A percentile compares a stretch with the other conserved stretches of the same genome.
phyloP scores from a whole-genome alignment of 2,888 invertebrate species.

The Acanthoscelides obtectus region DNA sequence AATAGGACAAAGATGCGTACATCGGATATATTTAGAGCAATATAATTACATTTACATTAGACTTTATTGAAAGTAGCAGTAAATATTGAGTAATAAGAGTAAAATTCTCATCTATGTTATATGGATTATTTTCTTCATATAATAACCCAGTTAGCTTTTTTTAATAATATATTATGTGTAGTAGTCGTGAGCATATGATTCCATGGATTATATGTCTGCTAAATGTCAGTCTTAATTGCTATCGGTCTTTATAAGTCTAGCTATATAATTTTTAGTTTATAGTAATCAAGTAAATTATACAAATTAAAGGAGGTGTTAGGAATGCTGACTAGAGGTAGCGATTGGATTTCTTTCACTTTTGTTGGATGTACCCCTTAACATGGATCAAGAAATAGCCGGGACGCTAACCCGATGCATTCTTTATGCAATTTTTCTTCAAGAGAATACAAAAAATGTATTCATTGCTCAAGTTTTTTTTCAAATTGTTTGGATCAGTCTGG shows the following conservation, averaged over 20 bases:
- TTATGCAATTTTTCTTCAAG: too few relatives aligned
- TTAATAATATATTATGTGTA: background rate
- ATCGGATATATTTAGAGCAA: background rate
- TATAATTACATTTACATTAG: background rate
- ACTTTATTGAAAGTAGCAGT: background rate
- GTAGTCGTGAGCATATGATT: background rate
- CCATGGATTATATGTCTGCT: background rate
- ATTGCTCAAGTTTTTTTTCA: too few relatives aligned
- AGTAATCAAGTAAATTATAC: background rate
- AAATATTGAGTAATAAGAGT: background rate
- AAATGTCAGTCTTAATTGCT: background rate
- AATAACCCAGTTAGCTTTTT: background rate
- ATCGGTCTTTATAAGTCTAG: background rate
- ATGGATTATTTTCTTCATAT: background rate
- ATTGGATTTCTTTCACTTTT: too few relatives aligned
- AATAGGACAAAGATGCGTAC: background rate
- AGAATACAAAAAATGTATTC: too few relatives aligned
- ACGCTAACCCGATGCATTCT: too few relatives aligned
- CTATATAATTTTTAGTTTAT: background rate
- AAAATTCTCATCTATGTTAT: background rate
- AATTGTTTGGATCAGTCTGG: too few relatives aligned
- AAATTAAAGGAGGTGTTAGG: background rate
- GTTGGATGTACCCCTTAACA: too few relatives aligned
- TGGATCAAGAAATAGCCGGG: too few relatives aligned
- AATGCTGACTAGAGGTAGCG: too few relatives aligned